A percentile compares a stretch with the other conserved stretches of the same genome.
Evolutionary conservation across 2,888 invertebrate species (phyloP).

Genomic region (Caenorhabditis macrosperma): DNA sequence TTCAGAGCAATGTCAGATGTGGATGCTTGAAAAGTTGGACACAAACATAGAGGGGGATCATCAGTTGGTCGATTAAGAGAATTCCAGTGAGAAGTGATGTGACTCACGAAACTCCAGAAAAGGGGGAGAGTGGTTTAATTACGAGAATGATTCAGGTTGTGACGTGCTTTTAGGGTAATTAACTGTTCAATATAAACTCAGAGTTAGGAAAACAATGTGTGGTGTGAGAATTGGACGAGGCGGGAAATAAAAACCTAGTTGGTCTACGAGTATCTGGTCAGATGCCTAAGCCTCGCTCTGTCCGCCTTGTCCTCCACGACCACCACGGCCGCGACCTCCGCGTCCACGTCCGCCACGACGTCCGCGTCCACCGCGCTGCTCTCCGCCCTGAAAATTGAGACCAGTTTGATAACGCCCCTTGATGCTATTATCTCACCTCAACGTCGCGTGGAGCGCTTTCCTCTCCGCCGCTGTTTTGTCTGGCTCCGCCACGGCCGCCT

Average conservation of each 20-base stretch:
- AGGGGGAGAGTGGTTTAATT: constrained; percentile 53
- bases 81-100: constrained; percentile 13
- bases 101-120: constrained; percentile 33
- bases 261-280: constrained; percentile 34
- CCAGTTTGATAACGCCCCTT: neutral
- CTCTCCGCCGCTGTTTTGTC: constrained; percentile 39
- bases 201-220: constrained; percentile 20
- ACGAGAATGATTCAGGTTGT: constrained; percentile 57
- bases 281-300: constrained; percentile 42
- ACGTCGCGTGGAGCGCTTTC: constrained; percentile 21
- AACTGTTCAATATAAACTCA: constrained; percentile 34
- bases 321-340: constrained; percentile 67
- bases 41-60: constrained; percentile 23
- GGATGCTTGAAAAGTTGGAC: neutral
- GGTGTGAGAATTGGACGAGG: constrained; percentile 12
- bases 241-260: constrained; percentile 39
- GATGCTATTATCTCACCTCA: constrained; percentile 34
- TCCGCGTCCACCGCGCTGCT: constrained; percentile 48
- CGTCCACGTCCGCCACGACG: constrained; percentile 64
- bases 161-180: constrained; percentile 39
- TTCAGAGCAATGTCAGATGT: constrained; percentile 15
- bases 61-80: constrained; percentile 48
- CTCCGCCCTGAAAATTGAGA: constrained; percentile 28
- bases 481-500: constrained; percentile 52
- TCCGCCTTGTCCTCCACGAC: constrained; percentile 62